Evolutionary conservation across 2,888 invertebrate genomes (phyloP), one percentile per base, ranked within the genome.

Genomic region (Leptopterna dolabrata): DNA sequence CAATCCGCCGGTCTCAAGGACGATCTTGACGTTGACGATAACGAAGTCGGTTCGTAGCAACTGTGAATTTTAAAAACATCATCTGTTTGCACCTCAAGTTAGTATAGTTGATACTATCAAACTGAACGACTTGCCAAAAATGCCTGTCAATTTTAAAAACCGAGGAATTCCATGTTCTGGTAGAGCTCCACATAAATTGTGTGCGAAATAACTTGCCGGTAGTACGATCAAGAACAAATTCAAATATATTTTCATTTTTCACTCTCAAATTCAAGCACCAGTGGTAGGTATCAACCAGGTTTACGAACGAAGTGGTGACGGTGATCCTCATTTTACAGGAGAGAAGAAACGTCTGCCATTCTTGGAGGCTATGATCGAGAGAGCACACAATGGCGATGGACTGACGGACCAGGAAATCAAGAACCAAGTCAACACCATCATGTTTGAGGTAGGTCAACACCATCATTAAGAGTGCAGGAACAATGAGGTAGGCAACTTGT

Each of bases 301-400:
- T n/a, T n/a, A n/a, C n/a, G n/a, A n/a, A n/a, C n/a, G n/a, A n/a
- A n/a, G n/a, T n/a, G n/a, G n/a, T n/a, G n/a, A n/a, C n/a, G n/a
- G n/a, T n/a, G n/a, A 36, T 36, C 36, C 36, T 36, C 36, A 36
- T 29, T 16, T 47, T 85, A 19, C 19, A 94, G 94, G 96, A 78
- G 95, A 95, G 91, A 96, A 97, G 93, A 95, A 96, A 91, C 94
- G 97, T 78, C 93, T 96, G 90, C 97, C 98, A 0, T 96, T 98
- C 92, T 94, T 98, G 89, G 98, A 98, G 92, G 93, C 98, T 88
- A 94, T 98, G 93, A 94, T 98, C 76, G 97, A 97, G 92, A 95
- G 96, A 88, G 95, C 96, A 81, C 95, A 96, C 91, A 96, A 95
- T 90, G 95, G 95, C 13, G 94, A 93, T 87, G 94, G 94, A 71